phyloP scores from a whole-genome alignment of 2,888 invertebrate species.

The Rotaria sp. region DNA sequence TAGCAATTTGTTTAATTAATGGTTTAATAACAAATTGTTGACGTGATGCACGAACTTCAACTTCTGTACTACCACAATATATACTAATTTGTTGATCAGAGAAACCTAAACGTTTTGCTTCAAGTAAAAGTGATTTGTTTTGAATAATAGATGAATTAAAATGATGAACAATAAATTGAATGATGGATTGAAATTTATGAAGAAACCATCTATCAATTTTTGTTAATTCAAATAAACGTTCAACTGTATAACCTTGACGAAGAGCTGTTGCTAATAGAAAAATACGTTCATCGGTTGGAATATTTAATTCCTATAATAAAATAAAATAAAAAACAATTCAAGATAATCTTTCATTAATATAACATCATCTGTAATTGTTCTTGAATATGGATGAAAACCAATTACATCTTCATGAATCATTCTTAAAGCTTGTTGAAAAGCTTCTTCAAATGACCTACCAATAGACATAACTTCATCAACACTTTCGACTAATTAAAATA shows the following conservation, averaged over 20 bases:
- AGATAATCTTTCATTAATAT: background rate
- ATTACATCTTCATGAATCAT: constrained; percentile 91
- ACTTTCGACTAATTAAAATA: constrained; percentile 80
- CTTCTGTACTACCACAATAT: constrained; percentile 53
- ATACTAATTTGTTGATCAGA: constrained; percentile 89
- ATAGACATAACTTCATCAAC: constrained; percentile 99
- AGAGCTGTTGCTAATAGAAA: constrained; percentile 90
- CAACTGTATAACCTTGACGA: constrained; percentile 69
- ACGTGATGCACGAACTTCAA: constrained; percentile 49
- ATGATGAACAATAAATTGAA: constrained; percentile 63
- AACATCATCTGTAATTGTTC: constrained; percentile 41
- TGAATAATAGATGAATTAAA: constrained; percentile 57
- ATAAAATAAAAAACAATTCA: too few species aligned
- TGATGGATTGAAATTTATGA: constrained; percentile 83
- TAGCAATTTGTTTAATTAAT: constrained; percentile 92
- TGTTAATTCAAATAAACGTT: constrained; percentile 79
- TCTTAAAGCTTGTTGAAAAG: constrained; percentile 92
- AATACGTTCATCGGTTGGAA: constrained; percentile 92
- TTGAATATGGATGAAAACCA: constrained; percentile 78
- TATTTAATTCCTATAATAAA: constrained; percentile 65
- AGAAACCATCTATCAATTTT: constrained; percentile 96
- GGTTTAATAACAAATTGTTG: constrained; percentile 64
- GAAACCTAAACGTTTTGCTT: constrained; percentile 87
- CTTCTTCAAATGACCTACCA: constrained; percentile 93
- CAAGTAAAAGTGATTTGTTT: constrained; percentile 63